These are phyloP conservation scores for Uloborus diversus DNA, from an alignment of 1,140 invertebrate species.

Conservation along the genomic window DNA sequence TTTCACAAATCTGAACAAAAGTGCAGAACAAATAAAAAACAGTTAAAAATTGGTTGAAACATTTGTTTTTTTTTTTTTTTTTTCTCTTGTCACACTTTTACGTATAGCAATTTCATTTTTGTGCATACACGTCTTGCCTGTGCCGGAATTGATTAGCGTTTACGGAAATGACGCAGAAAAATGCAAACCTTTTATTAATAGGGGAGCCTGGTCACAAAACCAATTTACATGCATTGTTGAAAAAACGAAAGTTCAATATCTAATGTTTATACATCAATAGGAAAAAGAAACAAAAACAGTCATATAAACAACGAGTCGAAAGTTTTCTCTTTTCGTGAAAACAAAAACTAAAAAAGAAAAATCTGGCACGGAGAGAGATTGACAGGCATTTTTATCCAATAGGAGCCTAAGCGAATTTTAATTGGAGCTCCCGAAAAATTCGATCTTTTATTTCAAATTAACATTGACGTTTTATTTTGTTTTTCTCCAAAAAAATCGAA, in stretches of 20 bases:
- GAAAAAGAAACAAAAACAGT: neutral
- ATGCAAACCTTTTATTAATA: too few relatives aligned
- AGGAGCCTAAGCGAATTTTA: constrained; percentile 48
- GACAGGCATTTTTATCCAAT: constrained; percentile 38
- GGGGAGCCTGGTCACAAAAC: too few relatives aligned
- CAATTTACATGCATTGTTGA: neutral
- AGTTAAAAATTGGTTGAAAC: too few relatives aligned
- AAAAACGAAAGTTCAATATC: neutral
- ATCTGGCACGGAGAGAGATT: constrained; percentile 15
- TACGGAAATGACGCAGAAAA: too few relatives aligned
- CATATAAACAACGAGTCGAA: neutral
- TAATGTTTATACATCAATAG: neutral
- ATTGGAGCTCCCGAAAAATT: constrained; percentile 45
- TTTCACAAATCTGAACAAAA: too few relatives aligned
- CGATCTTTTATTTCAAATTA: constrained; percentile 56
- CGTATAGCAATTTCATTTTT: too few relatives aligned
- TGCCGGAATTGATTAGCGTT: too few relatives aligned
- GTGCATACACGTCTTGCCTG: too few relatives aligned
- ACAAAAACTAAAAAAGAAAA: neutral
- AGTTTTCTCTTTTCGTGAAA: neutral
- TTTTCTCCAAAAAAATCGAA: neutral
- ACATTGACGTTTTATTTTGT: constrained; percentile 20
- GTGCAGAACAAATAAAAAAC: too few relatives aligned
- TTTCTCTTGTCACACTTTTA: too few relatives aligned
- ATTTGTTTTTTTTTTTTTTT: too few relatives aligned